Conservation (phyloP, 2,888 invertebrate genomes). For the Escarpia spicata region DNA sequence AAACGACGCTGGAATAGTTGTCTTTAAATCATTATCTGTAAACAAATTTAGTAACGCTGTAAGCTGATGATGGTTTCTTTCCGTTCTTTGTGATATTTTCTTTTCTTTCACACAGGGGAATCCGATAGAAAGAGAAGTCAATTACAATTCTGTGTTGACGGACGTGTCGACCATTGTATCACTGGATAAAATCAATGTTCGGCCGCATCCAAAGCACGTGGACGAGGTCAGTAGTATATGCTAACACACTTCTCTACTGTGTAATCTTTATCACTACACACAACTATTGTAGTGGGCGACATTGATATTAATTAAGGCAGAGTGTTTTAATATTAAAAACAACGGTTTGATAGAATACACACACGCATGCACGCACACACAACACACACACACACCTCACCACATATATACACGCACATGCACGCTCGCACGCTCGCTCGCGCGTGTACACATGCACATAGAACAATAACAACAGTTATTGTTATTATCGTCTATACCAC, state of each 20-base stretch:
- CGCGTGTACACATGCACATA: background rate
- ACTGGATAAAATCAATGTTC: conserved; percentile 54
- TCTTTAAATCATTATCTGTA: background rate
- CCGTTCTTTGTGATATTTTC: background rate
- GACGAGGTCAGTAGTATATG: background rate
- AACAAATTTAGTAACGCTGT: conserved; percentile 14
- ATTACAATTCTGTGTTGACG: conserved; percentile 52
- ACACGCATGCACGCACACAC: background rate
- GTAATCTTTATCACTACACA: background rate
- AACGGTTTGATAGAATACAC: background rate
- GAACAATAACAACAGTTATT: background rate
- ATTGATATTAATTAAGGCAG: background rate
- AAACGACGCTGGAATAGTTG: background rate
- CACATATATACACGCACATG: background rate
- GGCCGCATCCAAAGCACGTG: conserved; percentile 39
- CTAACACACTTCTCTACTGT: background rate
- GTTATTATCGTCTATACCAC: background rate
- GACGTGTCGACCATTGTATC: conserved; percentile 50
- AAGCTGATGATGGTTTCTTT: background rate
- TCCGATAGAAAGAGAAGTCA: conserved; percentile 50
- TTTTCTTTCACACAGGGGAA: conserved; percentile 49
- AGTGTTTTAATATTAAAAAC: background rate
- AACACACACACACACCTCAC: background rate
- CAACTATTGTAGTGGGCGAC: conserved; percentile 2
- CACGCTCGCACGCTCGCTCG: background rate